These are phyloP conservation scores for Phalera bucephala DNA, from an alignment of 2,888 invertebrate genomes.

Conservation along the genomic window DNA sequence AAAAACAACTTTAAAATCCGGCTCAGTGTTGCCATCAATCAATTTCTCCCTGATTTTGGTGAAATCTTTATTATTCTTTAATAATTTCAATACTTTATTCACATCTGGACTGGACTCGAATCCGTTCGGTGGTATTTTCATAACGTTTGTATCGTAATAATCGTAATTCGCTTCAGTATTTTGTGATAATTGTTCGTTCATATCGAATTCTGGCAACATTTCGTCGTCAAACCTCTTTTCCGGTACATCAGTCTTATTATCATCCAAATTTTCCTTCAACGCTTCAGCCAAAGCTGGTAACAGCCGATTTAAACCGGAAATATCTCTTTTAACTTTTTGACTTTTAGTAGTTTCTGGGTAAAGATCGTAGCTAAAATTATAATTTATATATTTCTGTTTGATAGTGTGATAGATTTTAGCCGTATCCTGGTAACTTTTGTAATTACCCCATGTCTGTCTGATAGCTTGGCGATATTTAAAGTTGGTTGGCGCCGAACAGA, in stretches of 20 bases:
- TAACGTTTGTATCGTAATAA: constrained; percentile 66
- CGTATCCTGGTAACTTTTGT: constrained; percentile 56
- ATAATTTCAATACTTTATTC: constrained; percentile 46
- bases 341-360: constrained; percentile 36
- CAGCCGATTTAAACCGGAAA: constrained; percentile 53
- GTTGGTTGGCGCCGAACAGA: constrained; percentile 89
- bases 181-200: constrained; percentile 65
- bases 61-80: constrained; percentile 49
- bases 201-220: constrained; percentile 67
- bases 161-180: constrained; percentile 47
- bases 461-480: constrained; percentile 86
- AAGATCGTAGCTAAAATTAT: constrained; percentile 64
- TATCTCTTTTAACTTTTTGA: constrained; percentile 42
- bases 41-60: constrained; percentile 32
- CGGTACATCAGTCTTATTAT: constrained; percentile 49
- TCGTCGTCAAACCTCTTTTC: constrained; percentile 63
- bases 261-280: constrained; percentile 48
- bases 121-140: constrained; percentile 74
- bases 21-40: constrained; percentile 30
- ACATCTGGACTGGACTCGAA: constrained; percentile 55
- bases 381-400: constrained; percentile 58
- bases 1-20: constrained; percentile 66
- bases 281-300: constrained; percentile 66
- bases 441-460: constrained; percentile 87
- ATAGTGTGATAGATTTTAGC: constrained; percentile 49